Base-by-base conservation (phyloP, 1,140 invertebrate genomes). In the Muscidifurax raptorellus region DNA sequence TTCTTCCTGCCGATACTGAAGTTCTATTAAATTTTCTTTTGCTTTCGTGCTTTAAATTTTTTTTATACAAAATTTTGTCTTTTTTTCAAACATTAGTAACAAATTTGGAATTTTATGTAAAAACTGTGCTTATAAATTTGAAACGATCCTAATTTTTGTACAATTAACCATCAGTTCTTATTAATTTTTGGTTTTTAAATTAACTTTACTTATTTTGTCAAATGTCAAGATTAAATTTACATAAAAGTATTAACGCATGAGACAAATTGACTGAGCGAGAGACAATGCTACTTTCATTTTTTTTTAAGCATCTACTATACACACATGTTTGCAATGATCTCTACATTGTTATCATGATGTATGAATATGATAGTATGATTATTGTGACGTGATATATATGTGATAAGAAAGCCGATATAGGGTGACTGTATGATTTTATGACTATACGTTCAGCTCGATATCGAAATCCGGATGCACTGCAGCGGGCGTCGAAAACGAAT, bases 1-100 rank as follows among this genome's bases (percentile, higher is more conserved):
- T 86, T 82, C 82, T 86, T 88, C 84, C 83, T 87, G 88, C 91
- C 91, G 88, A 88, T 89, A 90, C 87, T 90, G 87, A 90, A 69
- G 28, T 84, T 74, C 40, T 84, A 67, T 85, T 79, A 59, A 28
- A 69, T 74, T 40, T 72, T 52, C 59, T 74, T 32, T 74, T 30
- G 44, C 18, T 28, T 69, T 79, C 64, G n/a, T 32, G 66, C 69
- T 79, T 66, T 47, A n/a, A 71, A 40, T 40, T 40, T 22, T n/a
- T 71, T 30, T 32, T 9, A 71, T 30, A 71, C 67, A 71, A 28
- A 32, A 30, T 71, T 71, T 71, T 71, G 1, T 71, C 18, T 27
- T 71, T 71, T 2, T 71, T 32, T 71, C 3, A 18, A 74, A 74
- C 12, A 28, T 83, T 76, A 76, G 15, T 67, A 25, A 32, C 36